These are phyloP conservation scores for Nannoperca obscura DNA, from an alignment of 2,797 vertebrate genomes.

Conservation along the genomic window DNA sequence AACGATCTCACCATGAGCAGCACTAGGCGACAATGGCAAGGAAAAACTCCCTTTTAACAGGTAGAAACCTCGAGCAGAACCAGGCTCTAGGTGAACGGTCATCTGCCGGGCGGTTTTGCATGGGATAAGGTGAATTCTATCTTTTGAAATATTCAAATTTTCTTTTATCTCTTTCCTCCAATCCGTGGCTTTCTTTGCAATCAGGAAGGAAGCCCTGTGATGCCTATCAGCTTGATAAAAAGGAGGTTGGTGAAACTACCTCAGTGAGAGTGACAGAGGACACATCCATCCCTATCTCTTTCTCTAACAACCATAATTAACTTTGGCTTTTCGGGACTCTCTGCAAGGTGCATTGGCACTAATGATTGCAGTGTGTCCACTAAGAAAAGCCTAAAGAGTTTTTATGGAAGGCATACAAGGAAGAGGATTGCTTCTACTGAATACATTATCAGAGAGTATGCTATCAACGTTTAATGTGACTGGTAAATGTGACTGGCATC, in stretches of 20 bases:
- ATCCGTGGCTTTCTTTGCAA: slow-evolving; percentile 1
- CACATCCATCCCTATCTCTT: neutral
- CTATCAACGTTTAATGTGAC: slow-evolving; percentile 19
- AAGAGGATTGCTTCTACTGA: slow-evolving; percentile 8
- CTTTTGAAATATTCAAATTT: neutral
- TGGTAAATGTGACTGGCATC: slow-evolving; percentile 17
- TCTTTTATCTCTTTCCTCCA: neutral
- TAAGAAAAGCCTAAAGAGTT: slow-evolving; percentile 5
- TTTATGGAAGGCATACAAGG: slow-evolving; percentile 8
- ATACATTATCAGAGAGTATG: slow-evolving; percentile 23
- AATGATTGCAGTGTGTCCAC: slow-evolving; percentile 20
- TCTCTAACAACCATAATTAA: slow-evolving; percentile 23
- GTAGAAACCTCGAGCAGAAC: too few species aligned
- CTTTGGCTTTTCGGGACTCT: slow-evolving; percentile 30
- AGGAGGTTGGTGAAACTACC: slow-evolving; percentile 27
- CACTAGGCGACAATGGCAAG: too few species aligned
- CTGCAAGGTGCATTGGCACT: slow-evolving; percentile 23
- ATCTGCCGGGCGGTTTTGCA: neutral
- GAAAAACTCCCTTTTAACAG: too few species aligned
- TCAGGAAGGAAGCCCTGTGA: slow-evolving; percentile 34
- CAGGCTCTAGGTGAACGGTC: too few species aligned
- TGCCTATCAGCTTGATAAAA: slow-evolving; percentile 46
- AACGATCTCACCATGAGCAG: too few species aligned
- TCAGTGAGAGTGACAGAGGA: slow-evolving; percentile 19
- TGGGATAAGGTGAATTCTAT: neutral